Evolutionary conservation across 2,113 vertebrate species (phyloP), one percentile per base, ranked within the genome.

Genomic region (Morone saxatilis): DNA sequence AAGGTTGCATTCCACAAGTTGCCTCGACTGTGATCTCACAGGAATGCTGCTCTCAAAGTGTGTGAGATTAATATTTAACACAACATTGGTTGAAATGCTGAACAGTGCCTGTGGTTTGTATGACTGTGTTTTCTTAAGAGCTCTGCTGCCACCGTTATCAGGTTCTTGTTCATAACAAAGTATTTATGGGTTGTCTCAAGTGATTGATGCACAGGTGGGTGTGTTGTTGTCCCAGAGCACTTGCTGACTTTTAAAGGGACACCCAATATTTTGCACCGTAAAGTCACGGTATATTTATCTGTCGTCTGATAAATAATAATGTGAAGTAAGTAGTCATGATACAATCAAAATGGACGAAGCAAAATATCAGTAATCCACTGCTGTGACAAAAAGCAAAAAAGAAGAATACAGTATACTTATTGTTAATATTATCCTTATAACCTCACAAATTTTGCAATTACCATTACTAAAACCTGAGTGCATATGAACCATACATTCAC

Each of bases 21-120:
- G 86, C 83, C 84, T 90, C 59, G 50, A 81, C 84, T 86, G 87
- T 81, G 85, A 91, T 88, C 83, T 91, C 70, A 65, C 53, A 94
- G 91, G 92, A 94, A 94, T 92, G 91, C 83, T 84, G 83, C 66
- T 85, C 82, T 68, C 71, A 89, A 85, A 84, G 86, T 86, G 85
- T 80, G 70, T 76, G 78, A 79, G 91, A 93, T 93, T 92, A 94
- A 95, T 95, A 91, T 94, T 94, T 94, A 93, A 94, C 94, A 88
- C 88, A 74, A 71, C 78, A 74, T 62, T 59, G 71, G 83, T 51
- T 76, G 63, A 83, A 90, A 86, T 66, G 76, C 81, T 78, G 70
- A 72, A 74, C 79, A 38, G 76, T 73, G 65, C 59, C 78, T 66
- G 87, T 19, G 78, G 71, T 87, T 83, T 89, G 71, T 76, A 56